phyloP scores from a whole-genome alignment of 2,113 vertebrate species.

The Camelus bactrianus region DNA sequence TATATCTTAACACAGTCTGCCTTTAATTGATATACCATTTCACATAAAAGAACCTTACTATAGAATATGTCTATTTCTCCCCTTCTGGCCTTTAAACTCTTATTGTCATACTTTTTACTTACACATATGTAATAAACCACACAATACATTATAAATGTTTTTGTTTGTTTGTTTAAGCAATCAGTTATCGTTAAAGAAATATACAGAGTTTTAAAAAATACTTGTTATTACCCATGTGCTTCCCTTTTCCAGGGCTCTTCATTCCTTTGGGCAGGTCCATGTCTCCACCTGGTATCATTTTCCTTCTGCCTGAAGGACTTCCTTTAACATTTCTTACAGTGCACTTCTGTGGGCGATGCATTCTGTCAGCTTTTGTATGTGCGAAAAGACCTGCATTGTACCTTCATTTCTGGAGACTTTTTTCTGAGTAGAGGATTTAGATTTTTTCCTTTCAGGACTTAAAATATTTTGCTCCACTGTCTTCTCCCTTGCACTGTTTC shows the following conservation, averaged over 20 bases:
- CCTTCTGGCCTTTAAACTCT: conserved; percentile 5
- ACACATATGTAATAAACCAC: background rate
- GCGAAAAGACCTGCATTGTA: background rate
- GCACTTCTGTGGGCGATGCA: background rate
- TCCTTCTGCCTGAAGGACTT: background rate
- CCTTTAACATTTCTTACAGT: conserved; percentile 13
- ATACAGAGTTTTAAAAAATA: background rate
- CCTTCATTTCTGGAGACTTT: background rate
- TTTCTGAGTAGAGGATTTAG: conserved; percentile 19
- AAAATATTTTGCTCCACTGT: background rate
- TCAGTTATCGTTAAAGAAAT: conserved; percentile 40
- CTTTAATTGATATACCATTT: background rate
- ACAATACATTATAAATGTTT: background rate
- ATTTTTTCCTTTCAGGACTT: background rate
- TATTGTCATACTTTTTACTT: conserved; percentile 3
- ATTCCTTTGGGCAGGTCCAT: background rate
- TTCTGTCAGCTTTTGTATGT: background rate
- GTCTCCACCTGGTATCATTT: background rate
- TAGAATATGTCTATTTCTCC: background rate
- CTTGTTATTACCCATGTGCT: background rate
- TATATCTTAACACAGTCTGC: background rate
- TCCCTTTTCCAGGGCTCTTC: background rate
- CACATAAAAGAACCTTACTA: background rate
- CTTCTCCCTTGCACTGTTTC: background rate
- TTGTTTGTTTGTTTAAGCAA: conserved; percentile 35